Percentiles rank a stretch among this genome's conserved stretches.
Evolutionary conservation across 2,113 vertebrate genomes (phyloP).

Genomic region (Halcyon senegalensis): DNA sequence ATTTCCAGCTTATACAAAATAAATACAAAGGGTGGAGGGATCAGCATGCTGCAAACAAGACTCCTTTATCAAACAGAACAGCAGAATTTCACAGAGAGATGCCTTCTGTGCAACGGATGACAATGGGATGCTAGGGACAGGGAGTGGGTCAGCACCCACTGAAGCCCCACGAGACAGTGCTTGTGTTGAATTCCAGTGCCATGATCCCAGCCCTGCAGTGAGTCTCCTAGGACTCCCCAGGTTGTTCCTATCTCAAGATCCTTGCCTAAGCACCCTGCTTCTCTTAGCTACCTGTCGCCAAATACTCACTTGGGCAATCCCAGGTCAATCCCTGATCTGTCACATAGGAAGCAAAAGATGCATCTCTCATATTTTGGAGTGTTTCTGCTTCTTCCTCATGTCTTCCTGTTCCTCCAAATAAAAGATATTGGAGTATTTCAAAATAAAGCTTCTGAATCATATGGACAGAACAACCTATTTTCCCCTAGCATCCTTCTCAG

Average conservation of each 20-base stretch:
- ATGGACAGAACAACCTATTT: neutral
- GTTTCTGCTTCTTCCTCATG: neutral
- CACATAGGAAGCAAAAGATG: neutral
- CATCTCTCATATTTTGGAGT: neutral
- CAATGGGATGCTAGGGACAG: neutral
- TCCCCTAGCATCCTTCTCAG: neutral
- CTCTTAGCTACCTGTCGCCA: neutral
- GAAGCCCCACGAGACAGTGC: neutral
- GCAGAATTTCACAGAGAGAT: neutral
- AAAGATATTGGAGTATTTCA: neutral
- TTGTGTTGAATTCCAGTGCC: neutral
- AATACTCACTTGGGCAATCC: neutral
- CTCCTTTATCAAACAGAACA: neutral
- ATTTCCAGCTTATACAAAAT: neutral
- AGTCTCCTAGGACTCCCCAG: neutral
- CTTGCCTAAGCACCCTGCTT: neutral
- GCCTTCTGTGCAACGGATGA: neutral
- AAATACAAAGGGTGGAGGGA: neutral
- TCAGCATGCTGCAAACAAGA: neutral
- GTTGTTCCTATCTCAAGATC: neutral
- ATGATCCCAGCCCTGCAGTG: neutral
- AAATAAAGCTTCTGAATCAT: neutral
- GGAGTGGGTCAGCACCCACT: neutral
- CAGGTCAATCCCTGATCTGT: neutral
- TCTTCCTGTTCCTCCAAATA: neutral